A percentile compares a stretch with the other conserved stretches of the same genome.
Evolutionary conservation across 2,888 invertebrate species (phyloP).

Genomic region (Stegophylla sp.): DNA sequence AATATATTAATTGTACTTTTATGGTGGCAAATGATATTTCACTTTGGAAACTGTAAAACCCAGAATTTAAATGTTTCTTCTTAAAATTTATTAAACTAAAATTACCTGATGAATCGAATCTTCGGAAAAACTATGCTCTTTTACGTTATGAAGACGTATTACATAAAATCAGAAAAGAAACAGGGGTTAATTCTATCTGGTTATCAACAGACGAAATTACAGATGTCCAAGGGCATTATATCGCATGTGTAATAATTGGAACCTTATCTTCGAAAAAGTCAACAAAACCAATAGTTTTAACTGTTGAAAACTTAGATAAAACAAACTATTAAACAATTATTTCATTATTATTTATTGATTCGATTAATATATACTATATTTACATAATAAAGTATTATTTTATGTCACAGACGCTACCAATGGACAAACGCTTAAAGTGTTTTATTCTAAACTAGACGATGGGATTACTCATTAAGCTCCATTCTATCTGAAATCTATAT

Average conservation of each 20-base stretch:
- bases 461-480: too few species aligned
- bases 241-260: constrained; percentile 67
- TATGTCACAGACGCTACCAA: too few species aligned
- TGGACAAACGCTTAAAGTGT: too few species aligned
- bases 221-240: constrained; percentile 60
- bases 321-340: too few species aligned
- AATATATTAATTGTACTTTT: too few species aligned
- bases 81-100: too few species aligned
- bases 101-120: neutral
- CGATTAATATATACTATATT: too few species aligned
- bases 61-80: constrained; percentile 1
- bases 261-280: neutral
- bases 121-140: constrained; percentile 1
- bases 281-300: neutral
- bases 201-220: constrained; percentile 61
- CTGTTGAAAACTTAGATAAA: too few species aligned
- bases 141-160: constrained; percentile 29
- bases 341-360: too few species aligned
- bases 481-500: too few species aligned
- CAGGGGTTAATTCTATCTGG: constrained; percentile 61
- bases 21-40: constrained; percentile 4
- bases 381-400: too few species aligned
- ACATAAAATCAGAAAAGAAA: constrained; percentile 58
- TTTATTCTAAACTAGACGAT: too few species aligned
- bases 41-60: neutral